A percentile compares a stretch with the other conserved stretches of the same genome.
These are phyloP conservation scores for Atherinomorus stipes DNA, from an alignment of 2,113 vertebrate species.

Conservation along the genomic window DNA sequence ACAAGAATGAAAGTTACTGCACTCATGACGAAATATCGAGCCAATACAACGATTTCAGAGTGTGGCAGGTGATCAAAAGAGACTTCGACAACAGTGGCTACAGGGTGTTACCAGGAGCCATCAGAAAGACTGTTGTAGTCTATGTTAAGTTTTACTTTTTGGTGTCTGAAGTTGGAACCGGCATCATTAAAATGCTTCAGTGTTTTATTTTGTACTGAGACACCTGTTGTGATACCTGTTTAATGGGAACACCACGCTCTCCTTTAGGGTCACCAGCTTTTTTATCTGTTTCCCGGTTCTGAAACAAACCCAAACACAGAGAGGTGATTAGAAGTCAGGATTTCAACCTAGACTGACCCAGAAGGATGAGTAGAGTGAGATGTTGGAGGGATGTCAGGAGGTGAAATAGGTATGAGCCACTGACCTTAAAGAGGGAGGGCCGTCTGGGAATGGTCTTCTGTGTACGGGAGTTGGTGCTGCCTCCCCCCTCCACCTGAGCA, in stretches of 20 bases:
- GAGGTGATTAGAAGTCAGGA: background rate
- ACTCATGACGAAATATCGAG: slow-evolving; percentile 45
- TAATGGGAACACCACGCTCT: slow-evolving; percentile 91
- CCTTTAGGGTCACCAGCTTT: slow-evolving; percentile 87
- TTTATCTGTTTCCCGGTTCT: slow-evolving; percentile 94
- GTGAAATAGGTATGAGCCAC: slow-evolving; percentile 49
- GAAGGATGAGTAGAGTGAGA: slow-evolving; percentile 18
- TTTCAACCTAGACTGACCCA: background rate
- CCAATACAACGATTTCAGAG: slow-evolving; percentile 30
- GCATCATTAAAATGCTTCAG: too few species aligned
- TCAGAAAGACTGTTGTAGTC: slow-evolving; percentile 43
- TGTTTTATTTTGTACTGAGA: background rate
- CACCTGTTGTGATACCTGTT: slow-evolving; percentile 83
- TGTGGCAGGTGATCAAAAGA: slow-evolving; percentile 3
- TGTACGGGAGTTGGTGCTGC: slow-evolving; percentile 84
- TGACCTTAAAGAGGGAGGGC: slow-evolving; percentile 94
- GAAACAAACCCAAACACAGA: slow-evolving; percentile 61
- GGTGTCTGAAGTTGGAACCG: slow-evolving; percentile 11
- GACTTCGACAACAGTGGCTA: slow-evolving; percentile 25
- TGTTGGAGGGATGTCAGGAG: slow-evolving; percentile 37
- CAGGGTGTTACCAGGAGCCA: slow-evolving; percentile 38
- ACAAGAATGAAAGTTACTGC: background rate
- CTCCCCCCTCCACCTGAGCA: slow-evolving; percentile 78
- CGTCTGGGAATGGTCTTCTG: slow-evolving; percentile 89
- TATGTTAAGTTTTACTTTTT: slow-evolving; percentile 52